Percentiles rank a stretch among this genome's conserved stretches.
phyloP scores from a whole-genome alignment of 2,113 vertebrate genomes.

The Athene cunicularia region DNA sequence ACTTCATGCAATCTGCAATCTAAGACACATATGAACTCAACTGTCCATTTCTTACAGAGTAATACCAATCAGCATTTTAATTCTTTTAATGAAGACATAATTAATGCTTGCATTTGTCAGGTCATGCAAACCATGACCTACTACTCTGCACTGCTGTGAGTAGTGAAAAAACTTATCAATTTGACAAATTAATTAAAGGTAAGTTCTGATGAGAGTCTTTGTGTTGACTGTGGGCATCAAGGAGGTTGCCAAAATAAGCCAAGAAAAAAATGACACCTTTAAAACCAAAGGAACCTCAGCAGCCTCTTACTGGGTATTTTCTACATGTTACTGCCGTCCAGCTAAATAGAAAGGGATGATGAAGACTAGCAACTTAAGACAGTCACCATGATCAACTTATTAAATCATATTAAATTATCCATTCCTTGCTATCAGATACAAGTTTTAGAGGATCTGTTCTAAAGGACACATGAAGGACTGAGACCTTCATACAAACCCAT shows the following conservation, averaged over 20 bases:
- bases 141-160: neutral
- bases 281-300: neutral
- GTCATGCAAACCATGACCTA: neutral
- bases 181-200: neutral
- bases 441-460: neutral
- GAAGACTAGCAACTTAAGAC: neutral
- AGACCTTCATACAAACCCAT: neutral
- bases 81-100: neutral
- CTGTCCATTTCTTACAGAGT: neutral
- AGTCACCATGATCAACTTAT: neutral
- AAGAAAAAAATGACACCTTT: neutral
- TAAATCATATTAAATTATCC: neutral
- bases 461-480: neutral
- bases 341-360: neutral
- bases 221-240: neutral
- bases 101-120: neutral
- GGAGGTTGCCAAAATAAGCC: neutral
- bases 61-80: neutral
- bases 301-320: neutral
- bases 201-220: neutral
- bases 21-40: neutral
- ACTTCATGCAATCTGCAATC: neutral
- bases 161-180: neutral
- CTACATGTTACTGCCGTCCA: neutral
- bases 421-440: neutral